Percentiles rank a stretch among this genome's conserved stretches.
These are phyloP conservation scores for Epirrhoe tristata DNA, from an alignment of 2,888 invertebrate genomes.

Conservation along the genomic window DNA sequence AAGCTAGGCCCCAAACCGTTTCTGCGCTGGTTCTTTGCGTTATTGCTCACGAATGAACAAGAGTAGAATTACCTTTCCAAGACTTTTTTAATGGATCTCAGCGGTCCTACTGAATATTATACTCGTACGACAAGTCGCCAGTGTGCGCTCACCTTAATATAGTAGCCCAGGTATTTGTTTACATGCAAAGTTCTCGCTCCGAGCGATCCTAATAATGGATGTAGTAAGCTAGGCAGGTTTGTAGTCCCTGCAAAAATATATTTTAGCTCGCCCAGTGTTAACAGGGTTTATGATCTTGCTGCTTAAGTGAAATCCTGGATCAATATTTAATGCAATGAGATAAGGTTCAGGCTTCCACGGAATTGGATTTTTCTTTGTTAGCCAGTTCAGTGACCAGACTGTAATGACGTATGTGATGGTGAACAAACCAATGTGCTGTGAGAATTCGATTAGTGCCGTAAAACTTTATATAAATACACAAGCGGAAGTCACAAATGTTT, in stretches of 20 bases:
- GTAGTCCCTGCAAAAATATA: conserved; percentile 24
- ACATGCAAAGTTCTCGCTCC: conserved; percentile 29
- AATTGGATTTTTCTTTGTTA: conserved; percentile 4
- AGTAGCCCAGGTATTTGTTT: conserved; percentile 30
- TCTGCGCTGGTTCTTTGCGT: no score
- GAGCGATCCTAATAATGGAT: conserved; percentile 28
- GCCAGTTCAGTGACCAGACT: not conserved
- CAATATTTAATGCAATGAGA: conserved; percentile 14
- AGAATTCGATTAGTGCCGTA: not conserved
- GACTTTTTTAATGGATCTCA: no score
- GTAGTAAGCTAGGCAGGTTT: conserved; percentile 28
- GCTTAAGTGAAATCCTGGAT: conserved; percentile 4
- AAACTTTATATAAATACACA: not conserved
- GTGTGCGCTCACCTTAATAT: conserved; percentile 3
- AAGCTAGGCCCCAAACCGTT: no score
- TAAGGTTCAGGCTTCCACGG: not conserved
- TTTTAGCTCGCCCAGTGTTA: conserved; percentile 24
- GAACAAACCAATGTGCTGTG: not conserved
- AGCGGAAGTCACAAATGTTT: not conserved
- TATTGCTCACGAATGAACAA: no score
- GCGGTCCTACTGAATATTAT: no score
- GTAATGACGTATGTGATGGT: not conserved
- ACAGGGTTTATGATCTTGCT: conserved; percentile 20
- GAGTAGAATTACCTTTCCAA: no score
- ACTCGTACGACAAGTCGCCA: conserved; percentile 10